phyloP scores from a whole-genome alignment of 2,113 vertebrate genomes.

The Istiophorus platypterus region DNA sequence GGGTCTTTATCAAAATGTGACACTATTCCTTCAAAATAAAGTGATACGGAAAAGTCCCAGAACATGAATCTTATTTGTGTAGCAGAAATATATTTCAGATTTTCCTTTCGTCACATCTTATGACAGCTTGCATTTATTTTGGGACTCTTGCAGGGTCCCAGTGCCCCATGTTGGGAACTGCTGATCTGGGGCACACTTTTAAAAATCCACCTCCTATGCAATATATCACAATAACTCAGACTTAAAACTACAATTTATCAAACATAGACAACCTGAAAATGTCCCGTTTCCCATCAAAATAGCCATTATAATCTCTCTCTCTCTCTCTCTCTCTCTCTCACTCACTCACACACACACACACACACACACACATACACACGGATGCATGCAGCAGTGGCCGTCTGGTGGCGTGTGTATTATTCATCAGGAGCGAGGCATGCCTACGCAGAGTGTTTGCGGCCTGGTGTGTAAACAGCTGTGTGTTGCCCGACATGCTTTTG shows the following conservation, averaged over 20 bases:
- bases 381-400: conserved; percentile 72
- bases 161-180: background rate
- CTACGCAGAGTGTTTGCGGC: conserved; percentile 71
- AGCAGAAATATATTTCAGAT: background rate
- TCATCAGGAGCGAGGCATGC: conserved; percentile 88
- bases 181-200: background rate
- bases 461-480: conserved; percentile 95
- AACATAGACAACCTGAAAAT: conserved; percentile 32
- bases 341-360: conserved; percentile 34
- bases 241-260: background rate
- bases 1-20: no score
- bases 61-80: background rate
- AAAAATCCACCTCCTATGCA: background rate
- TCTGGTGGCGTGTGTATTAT: conserved; percentile 88
- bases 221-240: conserved; percentile 1
- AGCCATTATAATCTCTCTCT: conserved; percentile 4
- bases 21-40: no score
- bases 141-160: background rate
- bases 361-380: conserved; percentile 28
- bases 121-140: background rate
- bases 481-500: conserved; percentile 98
- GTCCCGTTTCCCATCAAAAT: conserved; percentile 33
- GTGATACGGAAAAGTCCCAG: no score
- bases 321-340: no score
- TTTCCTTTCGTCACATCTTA: no score